These are phyloP conservation scores for Limosa lapponica DNA, from an alignment of 2,797 vertebrate species.

Conservation along the genomic window DNA sequence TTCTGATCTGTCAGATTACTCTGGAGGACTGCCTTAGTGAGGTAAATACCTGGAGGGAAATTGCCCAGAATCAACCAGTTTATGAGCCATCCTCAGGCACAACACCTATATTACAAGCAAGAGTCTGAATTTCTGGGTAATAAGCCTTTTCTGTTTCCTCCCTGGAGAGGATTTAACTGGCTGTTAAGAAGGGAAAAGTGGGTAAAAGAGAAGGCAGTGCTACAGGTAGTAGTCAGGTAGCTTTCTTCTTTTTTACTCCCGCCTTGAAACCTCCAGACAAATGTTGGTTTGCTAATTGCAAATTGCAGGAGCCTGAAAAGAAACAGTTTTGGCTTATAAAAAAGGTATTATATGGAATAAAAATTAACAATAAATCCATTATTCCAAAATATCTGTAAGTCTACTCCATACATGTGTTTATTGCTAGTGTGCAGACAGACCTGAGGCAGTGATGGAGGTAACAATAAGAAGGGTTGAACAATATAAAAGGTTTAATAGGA, in stretches of 20 bases:
- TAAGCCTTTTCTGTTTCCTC: not conserved
- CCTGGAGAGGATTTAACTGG: not conserved
- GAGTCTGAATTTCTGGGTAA: not conserved
- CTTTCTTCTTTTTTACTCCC: accelerated
- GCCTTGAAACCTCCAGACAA: not conserved
- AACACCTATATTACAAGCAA: not conserved
- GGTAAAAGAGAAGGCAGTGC: not conserved
- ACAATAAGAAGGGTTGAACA: not conserved
- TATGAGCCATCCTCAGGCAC: not conserved
- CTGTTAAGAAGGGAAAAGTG: not conserved
- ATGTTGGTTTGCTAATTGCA: not conserved
- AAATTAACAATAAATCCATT: not conserved
- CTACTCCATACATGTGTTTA: not conserved
- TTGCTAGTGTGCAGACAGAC: not conserved
- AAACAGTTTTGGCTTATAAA: not conserved
- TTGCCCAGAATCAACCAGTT: not conserved
- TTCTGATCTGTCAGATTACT: not conserved
- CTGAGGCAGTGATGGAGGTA: not conserved
- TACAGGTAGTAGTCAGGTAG: not conserved
- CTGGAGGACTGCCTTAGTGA: not conserved
- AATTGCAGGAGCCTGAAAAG: not conserved
- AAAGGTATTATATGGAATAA: not conserved
- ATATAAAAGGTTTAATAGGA: not conserved
- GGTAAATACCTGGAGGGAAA: not conserved
- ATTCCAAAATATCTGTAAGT: not conserved